Conservation (phyloP, 2,113 vertebrate genomes). For the Salminus brasiliensis region DNA sequence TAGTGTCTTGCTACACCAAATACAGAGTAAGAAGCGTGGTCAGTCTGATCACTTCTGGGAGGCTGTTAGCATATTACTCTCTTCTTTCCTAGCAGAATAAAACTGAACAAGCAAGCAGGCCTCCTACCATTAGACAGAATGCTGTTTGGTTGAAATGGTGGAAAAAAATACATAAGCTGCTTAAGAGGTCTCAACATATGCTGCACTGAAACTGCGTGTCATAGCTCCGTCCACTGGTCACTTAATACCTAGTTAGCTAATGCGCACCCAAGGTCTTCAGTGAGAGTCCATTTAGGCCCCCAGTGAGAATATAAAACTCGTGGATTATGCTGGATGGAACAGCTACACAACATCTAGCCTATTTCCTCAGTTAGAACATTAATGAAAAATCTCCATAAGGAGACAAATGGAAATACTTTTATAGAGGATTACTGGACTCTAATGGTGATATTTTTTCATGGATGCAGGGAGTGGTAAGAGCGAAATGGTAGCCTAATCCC, state of each 20-base stretch:
- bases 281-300: conserved; percentile 46
- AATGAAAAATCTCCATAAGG: conserved; percentile 80
- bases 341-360: conserved; percentile 45
- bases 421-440: conserved; percentile 80
- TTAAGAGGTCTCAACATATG: conserved; percentile 75
- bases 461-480: conserved; percentile 59
- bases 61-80: conserved; percentile 15
- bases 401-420: conserved; percentile 76
- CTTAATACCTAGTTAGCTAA: conserved; percentile 75
- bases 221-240: conserved; percentile 64
- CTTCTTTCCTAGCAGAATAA: conserved; percentile 7
- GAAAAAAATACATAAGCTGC: conserved; percentile 71
- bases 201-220: conserved; percentile 67
- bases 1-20: neutral
- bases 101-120: conserved; percentile 29
- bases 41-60: neutral
- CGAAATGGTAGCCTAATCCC: conserved; percentile 74
- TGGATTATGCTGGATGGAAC: conserved; percentile 47
- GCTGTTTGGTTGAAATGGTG: conserved; percentile 66
- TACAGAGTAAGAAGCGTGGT: neutral
- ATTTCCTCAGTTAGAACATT: conserved; percentile 72
- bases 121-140: conserved; percentile 62
- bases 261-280: conserved; percentile 60
- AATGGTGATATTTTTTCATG: conserved; percentile 73
- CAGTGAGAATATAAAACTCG: conserved; percentile 37